phyloP scores from a whole-genome alignment of 2,888 invertebrate species.

The Conistra vaccinii region DNA sequence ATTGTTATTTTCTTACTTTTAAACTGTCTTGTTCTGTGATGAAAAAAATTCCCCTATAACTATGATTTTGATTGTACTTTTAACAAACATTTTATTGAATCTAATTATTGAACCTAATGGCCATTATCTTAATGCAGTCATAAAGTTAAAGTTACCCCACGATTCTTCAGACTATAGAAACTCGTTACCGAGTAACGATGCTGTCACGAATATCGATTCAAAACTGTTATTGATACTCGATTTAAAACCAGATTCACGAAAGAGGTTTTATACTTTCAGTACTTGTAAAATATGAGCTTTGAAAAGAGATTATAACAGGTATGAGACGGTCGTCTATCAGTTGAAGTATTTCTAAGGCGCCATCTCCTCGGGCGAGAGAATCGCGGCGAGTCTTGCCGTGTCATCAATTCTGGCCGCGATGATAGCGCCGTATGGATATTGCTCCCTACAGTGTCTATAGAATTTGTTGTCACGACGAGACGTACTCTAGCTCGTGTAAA shows the following conservation, averaged over 20 bases:
- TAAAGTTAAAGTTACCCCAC: background rate
- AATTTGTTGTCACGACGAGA: no score
- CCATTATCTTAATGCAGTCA: background rate
- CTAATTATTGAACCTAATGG: background rate
- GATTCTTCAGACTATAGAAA: conserved; percentile 8
- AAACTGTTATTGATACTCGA: background rate
- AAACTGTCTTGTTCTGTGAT: background rate
- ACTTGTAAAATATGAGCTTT: background rate
- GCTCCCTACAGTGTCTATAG: no score
- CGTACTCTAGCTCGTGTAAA: no score
- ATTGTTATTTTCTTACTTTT: conserved; percentile 4
- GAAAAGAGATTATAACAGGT: background rate
- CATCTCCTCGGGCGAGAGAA: no score
- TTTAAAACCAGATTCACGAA: background rate
- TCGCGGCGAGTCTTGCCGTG: no score
- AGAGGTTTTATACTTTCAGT: background rate
- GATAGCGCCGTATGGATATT: no score
- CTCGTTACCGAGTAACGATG: background rate
- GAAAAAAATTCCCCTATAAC: background rate
- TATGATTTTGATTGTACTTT: conserved; percentile 13
- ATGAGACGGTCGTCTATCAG: background rate
- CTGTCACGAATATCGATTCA: background rate
- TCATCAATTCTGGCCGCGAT: no score
- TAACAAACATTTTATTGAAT: background rate
- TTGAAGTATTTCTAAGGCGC: background rate